phyloP scores from a whole-genome alignment of 37 sponge, comb jelly and placozoan species.

The Diacarnus erythraeanus region DNA sequence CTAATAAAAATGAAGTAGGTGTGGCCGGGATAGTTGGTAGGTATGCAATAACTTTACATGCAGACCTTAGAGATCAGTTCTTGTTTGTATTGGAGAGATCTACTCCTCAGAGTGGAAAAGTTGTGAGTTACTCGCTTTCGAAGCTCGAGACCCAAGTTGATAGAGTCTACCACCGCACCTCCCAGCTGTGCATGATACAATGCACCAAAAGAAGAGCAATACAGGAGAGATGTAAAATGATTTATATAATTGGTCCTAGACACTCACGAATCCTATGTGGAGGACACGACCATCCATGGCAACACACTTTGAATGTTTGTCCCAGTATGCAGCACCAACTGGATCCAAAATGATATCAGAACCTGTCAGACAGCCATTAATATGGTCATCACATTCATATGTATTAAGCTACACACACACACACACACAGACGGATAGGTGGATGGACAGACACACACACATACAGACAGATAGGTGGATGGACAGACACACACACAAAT shows the following conservation, averaged over 20 bases:
- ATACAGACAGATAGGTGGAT: no score
- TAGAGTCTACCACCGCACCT: slow-evolving; percentile 19
- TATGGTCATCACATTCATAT: no score
- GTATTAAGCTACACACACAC: no score
- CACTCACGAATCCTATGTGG: slow-evolving; percentile 71
- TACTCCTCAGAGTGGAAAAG: slow-evolving; percentile 69
- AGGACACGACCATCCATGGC: slow-evolving; percentile 81
- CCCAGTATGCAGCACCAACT: slow-evolving; percentile 87
- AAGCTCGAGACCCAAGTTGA: slow-evolving; percentile 56
- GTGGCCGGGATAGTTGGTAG: no score
- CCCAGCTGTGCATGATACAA: no score
- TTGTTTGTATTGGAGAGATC: slow-evolving; percentile 70
- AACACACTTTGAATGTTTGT: slow-evolving; percentile 65
- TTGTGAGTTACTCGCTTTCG: slow-evolving; percentile 67
- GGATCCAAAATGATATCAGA: slow-evolving; percentile 84
- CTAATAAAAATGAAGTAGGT: no score
- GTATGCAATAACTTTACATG: background rate
- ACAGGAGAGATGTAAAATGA: no score
- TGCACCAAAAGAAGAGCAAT: no score
- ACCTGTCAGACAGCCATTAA: slow-evolving; percentile 54
- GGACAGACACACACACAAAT: no score
- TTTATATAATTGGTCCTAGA: no score
- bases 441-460: no score
- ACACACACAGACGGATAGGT: no score
- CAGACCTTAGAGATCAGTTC: slow-evolving; percentile 57